Percentiles rank a stretch among this genome's conserved stretches.
phyloP scores from a whole-genome alignment of 2,797 vertebrate species.

The Glyptemys insculpta region DNA sequence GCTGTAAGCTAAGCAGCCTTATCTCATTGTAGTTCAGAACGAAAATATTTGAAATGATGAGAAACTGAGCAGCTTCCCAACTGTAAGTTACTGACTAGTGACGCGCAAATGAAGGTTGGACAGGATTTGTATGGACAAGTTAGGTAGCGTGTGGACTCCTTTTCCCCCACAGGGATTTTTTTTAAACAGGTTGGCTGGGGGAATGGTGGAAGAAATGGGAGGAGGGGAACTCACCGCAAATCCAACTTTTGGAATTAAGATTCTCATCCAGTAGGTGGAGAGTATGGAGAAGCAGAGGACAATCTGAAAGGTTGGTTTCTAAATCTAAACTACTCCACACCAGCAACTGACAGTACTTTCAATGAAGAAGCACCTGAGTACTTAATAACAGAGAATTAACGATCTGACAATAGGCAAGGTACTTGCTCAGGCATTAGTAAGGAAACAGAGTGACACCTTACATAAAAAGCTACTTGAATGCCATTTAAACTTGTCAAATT shows the following conservation, averaged over 20 bases:
- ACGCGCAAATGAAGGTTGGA: background rate
- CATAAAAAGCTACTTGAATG: constrained; percentile 72
- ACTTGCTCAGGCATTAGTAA: constrained; percentile 78
- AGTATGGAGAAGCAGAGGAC: constrained; percentile 26
- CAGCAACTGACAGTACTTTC: constrained; percentile 73
- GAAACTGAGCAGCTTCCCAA: background rate
- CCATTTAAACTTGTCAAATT: constrained; percentile 79
- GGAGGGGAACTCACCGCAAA: background rate
- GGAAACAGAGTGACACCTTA: constrained; percentile 79
- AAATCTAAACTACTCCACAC: constrained; percentile 45
- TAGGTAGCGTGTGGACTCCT: background rate
- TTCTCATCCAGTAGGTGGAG: background rate
- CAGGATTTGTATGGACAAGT: fast-evolving
- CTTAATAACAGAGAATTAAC: constrained; percentile 79
- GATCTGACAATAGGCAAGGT: constrained; percentile 74
- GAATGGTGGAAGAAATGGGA: no score
- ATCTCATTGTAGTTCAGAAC: background rate
- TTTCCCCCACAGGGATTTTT: background rate
- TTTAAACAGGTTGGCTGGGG: fast-evolving
- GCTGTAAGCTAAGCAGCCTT: background rate
- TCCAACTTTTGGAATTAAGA: background rate
- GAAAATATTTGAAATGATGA: background rate
- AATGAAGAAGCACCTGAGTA: constrained; percentile 63
- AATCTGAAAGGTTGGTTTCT: constrained; percentile 43
- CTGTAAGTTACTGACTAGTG: background rate